A percentile compares a stretch with the other conserved stretches of the same genome.
Conservation (phyloP, 1,140 invertebrate genomes). For the Panagrolaimus sp. region DNA sequence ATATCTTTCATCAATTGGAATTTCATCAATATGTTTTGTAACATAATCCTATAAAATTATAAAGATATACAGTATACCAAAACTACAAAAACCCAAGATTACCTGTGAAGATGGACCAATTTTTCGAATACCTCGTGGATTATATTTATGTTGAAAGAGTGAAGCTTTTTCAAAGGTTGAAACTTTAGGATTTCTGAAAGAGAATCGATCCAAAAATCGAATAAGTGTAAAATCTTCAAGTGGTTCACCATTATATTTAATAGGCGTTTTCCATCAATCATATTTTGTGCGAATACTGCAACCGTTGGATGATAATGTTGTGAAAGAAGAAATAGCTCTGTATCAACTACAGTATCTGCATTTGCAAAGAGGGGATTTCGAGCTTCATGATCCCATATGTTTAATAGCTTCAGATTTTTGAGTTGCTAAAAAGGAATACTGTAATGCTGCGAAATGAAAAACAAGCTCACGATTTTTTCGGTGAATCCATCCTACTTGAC, state of each 20-base stretch:
- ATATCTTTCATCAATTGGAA: constrained; percentile 76
- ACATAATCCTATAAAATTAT: constrained; percentile 64
- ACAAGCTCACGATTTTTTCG: too few species aligned
- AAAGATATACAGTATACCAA: not conserved
- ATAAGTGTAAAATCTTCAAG: constrained; percentile 81
- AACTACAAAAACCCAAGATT: not conserved
- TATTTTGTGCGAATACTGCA: constrained; percentile 74
- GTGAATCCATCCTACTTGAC: too few species aligned
- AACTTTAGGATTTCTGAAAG: constrained; percentile 86
- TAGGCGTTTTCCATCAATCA: constrained; percentile 68
- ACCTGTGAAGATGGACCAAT: constrained; percentile 41
- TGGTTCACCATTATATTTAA: constrained; percentile 83
- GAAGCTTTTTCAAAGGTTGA: constrained; percentile 5
- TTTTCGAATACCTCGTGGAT: constrained; percentile 20
- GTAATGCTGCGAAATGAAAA: too few species aligned
- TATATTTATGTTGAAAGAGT: constrained; percentile 26
- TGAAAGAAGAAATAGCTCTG: constrained; percentile 70
- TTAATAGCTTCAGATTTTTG: too few species aligned
- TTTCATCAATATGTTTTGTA: constrained; percentile 66
- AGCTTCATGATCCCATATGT: constrained; percentile 62
- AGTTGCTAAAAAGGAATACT: too few species aligned
- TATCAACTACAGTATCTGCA: constrained; percentile 67
- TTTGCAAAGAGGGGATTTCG: constrained; percentile 78
- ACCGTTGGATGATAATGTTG: constrained; percentile 85
- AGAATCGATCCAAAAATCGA: constrained; percentile 84